Evolutionary conservation across 1,140 invertebrate species (phyloP).

Genomic region (Hesperophylax magnus): DNA sequence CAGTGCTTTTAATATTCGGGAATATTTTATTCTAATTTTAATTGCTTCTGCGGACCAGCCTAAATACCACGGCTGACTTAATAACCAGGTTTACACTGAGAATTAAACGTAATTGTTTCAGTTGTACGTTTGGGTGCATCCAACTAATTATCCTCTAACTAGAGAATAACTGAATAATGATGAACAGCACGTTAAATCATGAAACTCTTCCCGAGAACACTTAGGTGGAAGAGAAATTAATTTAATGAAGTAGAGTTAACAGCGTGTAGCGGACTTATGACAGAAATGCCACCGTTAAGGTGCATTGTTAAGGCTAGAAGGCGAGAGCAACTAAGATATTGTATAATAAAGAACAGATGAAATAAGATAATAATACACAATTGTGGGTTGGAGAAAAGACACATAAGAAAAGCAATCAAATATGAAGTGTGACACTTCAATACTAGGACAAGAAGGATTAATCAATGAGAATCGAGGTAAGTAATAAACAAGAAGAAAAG

Average conservation of each 20-base stretch:
- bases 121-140: slow-evolving; percentile 25
- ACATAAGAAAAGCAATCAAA: not conserved
- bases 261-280: not conserved
- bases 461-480: too few species aligned
- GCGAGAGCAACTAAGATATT: not conserved
- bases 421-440: too few species aligned
- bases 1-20: not conserved
- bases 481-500: too few species aligned
- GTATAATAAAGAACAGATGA: slow-evolving; percentile 4
- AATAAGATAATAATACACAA: not conserved
- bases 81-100: slow-evolving; percentile 44
- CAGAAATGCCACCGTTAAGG: not conserved
- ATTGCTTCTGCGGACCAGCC: not conserved
- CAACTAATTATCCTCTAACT: slow-evolving; percentile 53
- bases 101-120: slow-evolving; percentile 50
- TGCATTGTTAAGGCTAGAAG: not conserved
- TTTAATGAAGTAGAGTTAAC: slow-evolving; percentile 19
- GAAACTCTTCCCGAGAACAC: slow-evolving; percentile 38
- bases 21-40: not conserved
- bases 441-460: too few species aligned
- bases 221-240: slow-evolving; percentile 18
- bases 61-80: slow-evolving; percentile 24
- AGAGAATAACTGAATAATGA: slow-evolving; percentile 55
- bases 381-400: not conserved
- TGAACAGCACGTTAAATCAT: slow-evolving; percentile 40